Conservation (phyloP, 2,797 vertebrate species). For the Oreortyx pictus region DNA sequence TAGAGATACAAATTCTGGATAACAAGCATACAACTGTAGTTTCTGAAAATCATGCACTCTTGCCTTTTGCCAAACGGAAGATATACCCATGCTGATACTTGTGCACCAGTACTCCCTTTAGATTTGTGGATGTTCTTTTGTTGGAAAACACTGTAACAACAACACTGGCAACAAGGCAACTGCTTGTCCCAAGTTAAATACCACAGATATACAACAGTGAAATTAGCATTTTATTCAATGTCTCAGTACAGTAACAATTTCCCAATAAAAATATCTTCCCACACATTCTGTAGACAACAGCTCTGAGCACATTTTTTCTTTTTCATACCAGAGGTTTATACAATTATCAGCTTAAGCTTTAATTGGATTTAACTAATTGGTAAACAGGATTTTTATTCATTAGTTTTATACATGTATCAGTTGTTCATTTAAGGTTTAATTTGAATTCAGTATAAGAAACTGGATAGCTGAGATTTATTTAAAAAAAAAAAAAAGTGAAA, state of each 20-base stretch:
- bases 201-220: background rate
- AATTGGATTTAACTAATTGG: constrained; percentile 71
- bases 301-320: constrained; percentile 14
- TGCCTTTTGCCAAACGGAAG: background rate
- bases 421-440: constrained; percentile 52
- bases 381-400: constrained; percentile 67
- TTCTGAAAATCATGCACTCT: background rate
- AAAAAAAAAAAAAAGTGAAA: constrained; percentile 30
- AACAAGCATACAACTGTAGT: background rate
- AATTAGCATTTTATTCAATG: background rate
- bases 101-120: background rate
- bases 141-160: background rate
- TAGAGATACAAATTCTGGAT: background rate
- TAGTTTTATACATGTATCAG: constrained; percentile 61
- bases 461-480: background rate
- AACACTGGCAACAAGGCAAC: background rate
- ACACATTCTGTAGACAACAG: background rate
- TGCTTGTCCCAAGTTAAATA: background rate
- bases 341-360: constrained; percentile 69
- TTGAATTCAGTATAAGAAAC: constrained; percentile 49
- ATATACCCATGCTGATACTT: background rate
- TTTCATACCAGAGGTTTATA: constrained; percentile 54
- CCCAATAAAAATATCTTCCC: constrained; percentile 27
- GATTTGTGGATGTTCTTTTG: background rate
- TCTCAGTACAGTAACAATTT: background rate